phyloP scores from a whole-genome alignment of 2,797 vertebrate genomes.

The Crax fasciolata region DNA sequence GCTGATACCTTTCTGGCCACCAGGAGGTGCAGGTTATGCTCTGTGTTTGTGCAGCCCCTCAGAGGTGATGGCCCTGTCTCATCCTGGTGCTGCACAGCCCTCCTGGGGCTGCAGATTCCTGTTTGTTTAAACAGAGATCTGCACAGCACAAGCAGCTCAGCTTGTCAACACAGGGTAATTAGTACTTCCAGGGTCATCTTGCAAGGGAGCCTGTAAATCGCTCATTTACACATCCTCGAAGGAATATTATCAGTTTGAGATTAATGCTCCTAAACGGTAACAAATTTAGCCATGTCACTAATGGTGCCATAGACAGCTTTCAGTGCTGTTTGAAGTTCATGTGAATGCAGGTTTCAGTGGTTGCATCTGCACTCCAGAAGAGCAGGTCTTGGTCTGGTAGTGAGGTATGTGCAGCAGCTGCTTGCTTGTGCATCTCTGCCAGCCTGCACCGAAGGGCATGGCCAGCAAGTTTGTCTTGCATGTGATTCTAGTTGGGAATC shows the following conservation, averaged over 20 bases:
- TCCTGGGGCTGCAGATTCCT: background rate
- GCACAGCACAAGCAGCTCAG: background rate
- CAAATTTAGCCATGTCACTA: background rate
- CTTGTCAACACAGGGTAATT: background rate
- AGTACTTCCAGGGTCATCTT: background rate
- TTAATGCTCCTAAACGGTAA: background rate
- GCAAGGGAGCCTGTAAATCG: background rate
- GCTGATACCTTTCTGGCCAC: background rate
- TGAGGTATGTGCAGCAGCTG: background rate
- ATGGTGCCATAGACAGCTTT: background rate
- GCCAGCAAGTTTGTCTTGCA: background rate
- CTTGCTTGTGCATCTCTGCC: background rate
- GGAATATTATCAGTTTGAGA: background rate
- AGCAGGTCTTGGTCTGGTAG: background rate
- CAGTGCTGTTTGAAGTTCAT: background rate
- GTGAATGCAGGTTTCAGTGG: background rate
- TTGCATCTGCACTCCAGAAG: background rate
- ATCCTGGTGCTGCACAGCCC: background rate
- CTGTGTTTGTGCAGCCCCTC: background rate
- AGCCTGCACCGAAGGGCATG: background rate
- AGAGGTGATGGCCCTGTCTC: background rate
- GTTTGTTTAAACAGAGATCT: background rate
- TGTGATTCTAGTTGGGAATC: background rate
- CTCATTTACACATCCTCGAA: background rate
- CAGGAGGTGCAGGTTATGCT: background rate